A percentile compares a stretch with the other conserved stretches of the same genome.
phyloP scores from a whole-genome alignment of 2,888 invertebrate genomes.

The Aspidiotus destructor region DNA sequence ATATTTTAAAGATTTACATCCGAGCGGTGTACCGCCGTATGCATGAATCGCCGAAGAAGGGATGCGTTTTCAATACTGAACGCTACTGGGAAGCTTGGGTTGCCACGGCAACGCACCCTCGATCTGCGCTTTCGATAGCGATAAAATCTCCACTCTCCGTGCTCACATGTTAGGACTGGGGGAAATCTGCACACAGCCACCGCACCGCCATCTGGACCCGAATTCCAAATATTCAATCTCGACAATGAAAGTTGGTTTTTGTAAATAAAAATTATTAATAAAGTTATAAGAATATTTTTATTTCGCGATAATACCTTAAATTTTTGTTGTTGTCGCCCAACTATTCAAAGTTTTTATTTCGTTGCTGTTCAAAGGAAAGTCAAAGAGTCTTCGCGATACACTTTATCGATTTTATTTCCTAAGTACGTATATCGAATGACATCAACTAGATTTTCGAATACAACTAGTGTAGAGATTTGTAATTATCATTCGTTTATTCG shows the following conservation, averaged over 20 bases:
- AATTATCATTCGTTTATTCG: too few species aligned
- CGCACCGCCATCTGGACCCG: background rate
- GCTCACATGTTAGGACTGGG: background rate
- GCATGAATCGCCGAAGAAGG: background rate
- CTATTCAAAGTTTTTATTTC: too few species aligned
- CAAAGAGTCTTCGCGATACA: too few species aligned
- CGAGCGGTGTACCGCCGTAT: background rate
- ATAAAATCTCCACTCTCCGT: background rate
- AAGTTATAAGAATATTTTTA: background rate
- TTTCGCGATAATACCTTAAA: background rate
- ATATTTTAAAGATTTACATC: background rate
- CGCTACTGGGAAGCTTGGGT: background rate
- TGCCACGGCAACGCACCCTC: constrained; percentile 1
- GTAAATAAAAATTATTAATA: background rate
- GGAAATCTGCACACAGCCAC: background rate
- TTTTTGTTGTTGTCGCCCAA: too few species aligned
- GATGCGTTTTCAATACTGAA: constrained; percentile 1
- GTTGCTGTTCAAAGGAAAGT: too few species aligned
- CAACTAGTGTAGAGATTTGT: too few species aligned
- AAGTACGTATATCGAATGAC: too few species aligned
- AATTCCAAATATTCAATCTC: background rate
- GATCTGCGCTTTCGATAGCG: constrained; percentile 1
- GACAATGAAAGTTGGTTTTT: background rate
- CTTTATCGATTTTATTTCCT: too few species aligned
- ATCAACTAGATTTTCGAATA: too few species aligned